Percentiles rank a stretch among this genome's conserved stretches.
These are phyloP conservation scores for Physella acuta DNA, from an alignment of 1,140 invertebrate species.

Conservation along the genomic window DNA sequence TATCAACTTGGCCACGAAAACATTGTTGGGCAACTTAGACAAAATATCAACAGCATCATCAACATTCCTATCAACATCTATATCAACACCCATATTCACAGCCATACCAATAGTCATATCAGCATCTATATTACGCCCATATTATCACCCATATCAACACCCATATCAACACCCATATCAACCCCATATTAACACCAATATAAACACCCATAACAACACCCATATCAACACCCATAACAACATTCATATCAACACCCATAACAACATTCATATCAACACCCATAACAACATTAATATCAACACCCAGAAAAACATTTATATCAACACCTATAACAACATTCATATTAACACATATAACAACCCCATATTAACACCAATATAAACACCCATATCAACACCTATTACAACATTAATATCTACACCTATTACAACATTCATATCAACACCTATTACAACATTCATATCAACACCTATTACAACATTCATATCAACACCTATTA, in stretches of 20 bases:
- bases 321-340: not conserved
- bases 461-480: not conserved
- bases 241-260: not conserved
- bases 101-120: too few species aligned
- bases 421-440: not conserved
- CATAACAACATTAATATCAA: not conserved
- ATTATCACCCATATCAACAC: not conserved
- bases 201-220: not conserved
- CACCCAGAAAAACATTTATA: not conserved
- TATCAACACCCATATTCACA: too few species aligned
- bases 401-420: not conserved
- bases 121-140: not conserved
- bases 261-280: not conserved
- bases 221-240: not conserved
- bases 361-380: not conserved
- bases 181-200: not conserved
- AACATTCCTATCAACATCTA: too few species aligned
- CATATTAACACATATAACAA: not conserved
- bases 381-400: not conserved
- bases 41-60: too few species aligned
- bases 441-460: not conserved
- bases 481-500: not conserved
- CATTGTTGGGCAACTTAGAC: too few species aligned
- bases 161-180: not conserved
- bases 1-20: too few species aligned